A percentile compares a stretch with the other conserved stretches of the same genome.
phyloP scores from a whole-genome alignment of 2,888 invertebrate species.

The Scrobipalpa atriplicella region DNA sequence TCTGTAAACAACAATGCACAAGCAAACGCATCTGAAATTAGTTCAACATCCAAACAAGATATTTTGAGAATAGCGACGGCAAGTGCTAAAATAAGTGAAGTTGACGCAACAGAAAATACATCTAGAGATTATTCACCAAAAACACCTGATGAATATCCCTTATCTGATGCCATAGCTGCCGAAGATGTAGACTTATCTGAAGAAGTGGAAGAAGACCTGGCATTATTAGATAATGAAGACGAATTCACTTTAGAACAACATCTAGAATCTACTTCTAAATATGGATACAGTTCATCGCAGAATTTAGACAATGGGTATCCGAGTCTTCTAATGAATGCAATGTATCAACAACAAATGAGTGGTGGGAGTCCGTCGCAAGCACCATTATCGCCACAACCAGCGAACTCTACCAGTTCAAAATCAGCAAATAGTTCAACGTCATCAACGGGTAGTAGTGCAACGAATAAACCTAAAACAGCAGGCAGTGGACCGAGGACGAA shows the following conservation, averaged over 20 bases:
- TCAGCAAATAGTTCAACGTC: conserved; percentile 75
- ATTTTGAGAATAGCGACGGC: conserved; percentile 85
- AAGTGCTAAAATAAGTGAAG: conserved; percentile 77
- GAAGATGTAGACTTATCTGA: conserved; percentile 87
- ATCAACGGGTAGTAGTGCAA: conserved; percentile 71
- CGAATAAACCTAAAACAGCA: conserved; percentile 73
- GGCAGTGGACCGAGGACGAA: conserved; percentile 92
- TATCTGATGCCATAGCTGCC: conserved; percentile 78
- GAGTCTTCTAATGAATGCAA: conserved; percentile 87
- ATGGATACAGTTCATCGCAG: conserved; percentile 75
- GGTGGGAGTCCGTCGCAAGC: conserved; percentile 74
- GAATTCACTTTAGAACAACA: conserved; percentile 84
- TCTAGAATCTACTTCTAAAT: conserved; percentile 75
- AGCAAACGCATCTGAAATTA: conserved; percentile 61
- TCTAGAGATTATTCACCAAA: conserved; percentile 72
- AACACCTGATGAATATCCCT: conserved; percentile 76
- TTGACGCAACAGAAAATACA: conserved; percentile 63
- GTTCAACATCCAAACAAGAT: conserved; percentile 83
- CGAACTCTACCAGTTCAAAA: conserved; percentile 70
- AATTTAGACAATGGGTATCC: conserved; percentile 87
- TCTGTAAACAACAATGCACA: conserved; percentile 71
- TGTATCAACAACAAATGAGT: conserved; percentile 82
- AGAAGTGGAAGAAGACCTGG: conserved; percentile 89
- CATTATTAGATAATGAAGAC: conserved; percentile 89
- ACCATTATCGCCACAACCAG: conserved; percentile 71